Conservation (phyloP, 2,797 vertebrate species). For the Heteromormyrus szaboi region DNA sequence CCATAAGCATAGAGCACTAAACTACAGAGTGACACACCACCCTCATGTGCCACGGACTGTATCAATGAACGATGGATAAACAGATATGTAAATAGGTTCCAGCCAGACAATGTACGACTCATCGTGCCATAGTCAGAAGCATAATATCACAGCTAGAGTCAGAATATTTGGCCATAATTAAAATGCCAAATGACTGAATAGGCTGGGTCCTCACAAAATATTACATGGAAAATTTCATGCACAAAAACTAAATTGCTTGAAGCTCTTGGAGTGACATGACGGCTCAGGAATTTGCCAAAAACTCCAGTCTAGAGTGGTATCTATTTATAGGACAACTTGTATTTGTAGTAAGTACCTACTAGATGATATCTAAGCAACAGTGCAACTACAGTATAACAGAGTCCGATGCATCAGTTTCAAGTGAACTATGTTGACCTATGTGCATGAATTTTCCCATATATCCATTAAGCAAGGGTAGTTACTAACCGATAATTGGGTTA, state of each 20-base stretch:
- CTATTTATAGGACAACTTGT: background rate
- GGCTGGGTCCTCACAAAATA: background rate
- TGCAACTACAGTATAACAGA: background rate
- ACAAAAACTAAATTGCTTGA: background rate
- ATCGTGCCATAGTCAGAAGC: background rate
- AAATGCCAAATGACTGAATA: background rate
- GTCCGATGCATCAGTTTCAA: background rate
- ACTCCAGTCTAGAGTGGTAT: background rate
- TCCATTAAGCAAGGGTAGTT: background rate
- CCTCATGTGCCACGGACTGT: background rate
- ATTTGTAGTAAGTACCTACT: background rate
- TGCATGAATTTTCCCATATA: background rate
- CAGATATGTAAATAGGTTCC: background rate
- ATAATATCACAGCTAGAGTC: background rate
- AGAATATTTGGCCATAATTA: background rate
- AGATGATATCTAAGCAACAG: background rate
- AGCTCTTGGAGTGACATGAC: background rate
- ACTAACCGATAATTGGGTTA: background rate
- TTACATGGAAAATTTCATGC: background rate
- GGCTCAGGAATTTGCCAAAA: background rate
- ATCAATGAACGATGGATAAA: background rate
- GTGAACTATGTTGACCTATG: background rate
- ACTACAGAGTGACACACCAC: background rate
- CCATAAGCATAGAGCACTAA: background rate
- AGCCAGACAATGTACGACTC: background rate